Percentiles rank a stretch among this genome's conserved stretches.
These are phyloP conservation scores for Vulpes vulpes DNA, from an alignment of 2,113 vertebrate genomes.

Conservation along the genomic window DNA sequence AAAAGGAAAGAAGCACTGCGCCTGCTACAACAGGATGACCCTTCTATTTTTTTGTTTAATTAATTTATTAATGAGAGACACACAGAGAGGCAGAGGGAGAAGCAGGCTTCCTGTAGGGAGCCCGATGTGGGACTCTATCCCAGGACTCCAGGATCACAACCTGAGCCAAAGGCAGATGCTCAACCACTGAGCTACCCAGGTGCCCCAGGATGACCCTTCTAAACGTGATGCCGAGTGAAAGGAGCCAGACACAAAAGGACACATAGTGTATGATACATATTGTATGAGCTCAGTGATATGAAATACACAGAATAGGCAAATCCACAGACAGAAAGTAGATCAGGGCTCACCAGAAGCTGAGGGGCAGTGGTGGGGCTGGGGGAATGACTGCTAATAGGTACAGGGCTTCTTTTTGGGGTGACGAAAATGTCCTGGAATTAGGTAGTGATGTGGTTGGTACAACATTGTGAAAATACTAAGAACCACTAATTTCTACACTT, in stretches of 20 bases:
- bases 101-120: no score
- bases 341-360: neutral
- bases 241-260: neutral
- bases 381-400: neutral
- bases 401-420: neutral
- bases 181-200: no score
- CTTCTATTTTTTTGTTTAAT: neutral
- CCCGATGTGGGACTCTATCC: no score
- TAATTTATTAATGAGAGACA: no score
- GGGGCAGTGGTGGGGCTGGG: neutral
- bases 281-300: neutral
- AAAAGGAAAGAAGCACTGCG: neutral
- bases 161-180: no score
- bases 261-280: fast-evolving
- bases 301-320: neutral
- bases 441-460: neutral
- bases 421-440: neutral
- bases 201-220: neutral
- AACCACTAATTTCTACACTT: neutral
- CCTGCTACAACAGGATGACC: neutral
- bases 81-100: no score
- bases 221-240: neutral
- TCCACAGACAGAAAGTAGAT: neutral
- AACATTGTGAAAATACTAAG: neutral
- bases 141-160: no score